Evolutionary conservation across 1,140 invertebrate genomes (phyloP), one percentile per base, ranked within the genome.

Genomic region (Aphelenchoides fujianensis): DNA sequence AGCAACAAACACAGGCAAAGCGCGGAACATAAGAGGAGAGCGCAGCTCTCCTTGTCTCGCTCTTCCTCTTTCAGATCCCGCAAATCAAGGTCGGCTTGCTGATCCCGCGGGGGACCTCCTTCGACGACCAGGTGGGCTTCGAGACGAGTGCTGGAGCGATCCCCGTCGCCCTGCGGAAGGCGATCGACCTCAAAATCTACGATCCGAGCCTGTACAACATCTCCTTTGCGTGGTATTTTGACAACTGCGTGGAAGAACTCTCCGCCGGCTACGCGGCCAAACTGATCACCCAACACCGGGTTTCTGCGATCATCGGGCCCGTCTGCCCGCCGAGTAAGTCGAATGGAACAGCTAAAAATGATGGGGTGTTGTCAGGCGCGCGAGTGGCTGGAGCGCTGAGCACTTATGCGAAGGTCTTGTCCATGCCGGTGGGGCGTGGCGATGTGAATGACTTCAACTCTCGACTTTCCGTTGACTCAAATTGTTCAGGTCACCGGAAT

Each of bases 321-420:
- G 55, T 59, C 5, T 59, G 55, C 34, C 19, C 55, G 34, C 5
- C 28, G 34, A 59, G 55, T 59, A 59, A 59, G 55, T 59, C 5
- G 5, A 5, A 59, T 59, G 34, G 34, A 7, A 5, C 28, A 59
- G 12, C 5, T 7, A 7, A 59, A 59, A 19, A 59, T 30, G 5
- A 27, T 59, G 5, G 7, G 5, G 5, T 7, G n/a, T n/a, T n/a
- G n/a, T 59, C 5, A 59, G 55, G 55, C 23, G 19, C 55, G 23
- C 19, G 5, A 16, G 55, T 59, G 27, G 55, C 34, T 5, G 55
- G 55, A 5, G 55, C 55, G 28, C 28, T 59, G 5, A 19, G 5
- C 5, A 23, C 27, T 7, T 59, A 7, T 32, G 7, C 28, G 27
- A 59, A 59, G 12, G 55, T 59, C 34, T 5, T 19, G 19, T 16